Conservation (phyloP, 1,140 invertebrate genomes). For the Ridgeia piscesae region DNA sequence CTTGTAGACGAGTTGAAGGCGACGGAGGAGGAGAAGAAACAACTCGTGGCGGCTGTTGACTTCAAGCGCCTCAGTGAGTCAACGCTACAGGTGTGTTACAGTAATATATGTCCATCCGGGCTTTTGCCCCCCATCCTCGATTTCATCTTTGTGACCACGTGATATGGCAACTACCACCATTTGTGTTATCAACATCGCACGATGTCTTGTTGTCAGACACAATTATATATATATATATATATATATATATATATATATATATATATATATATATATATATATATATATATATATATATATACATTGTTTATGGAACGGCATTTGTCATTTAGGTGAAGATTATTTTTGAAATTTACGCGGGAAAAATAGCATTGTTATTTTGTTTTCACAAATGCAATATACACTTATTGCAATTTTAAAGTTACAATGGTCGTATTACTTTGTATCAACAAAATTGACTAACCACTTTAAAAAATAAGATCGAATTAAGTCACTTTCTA, state of each 20-base stretch:
- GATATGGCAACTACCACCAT: background rate
- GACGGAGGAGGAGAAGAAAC: constrained; percentile 37
- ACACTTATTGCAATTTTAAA: too few species aligned
- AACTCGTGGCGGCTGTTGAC: constrained; percentile 46
- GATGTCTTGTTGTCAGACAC: background rate
- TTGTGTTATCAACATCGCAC: too few species aligned
- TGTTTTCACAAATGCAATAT: too few species aligned
- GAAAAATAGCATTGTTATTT: background rate
- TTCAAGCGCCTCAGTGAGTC: constrained; percentile 47
- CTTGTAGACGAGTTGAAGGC: constrained; percentile 31
- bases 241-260: background rate
- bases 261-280: background rate
- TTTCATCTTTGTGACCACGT: background rate
- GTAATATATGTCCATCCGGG: background rate
- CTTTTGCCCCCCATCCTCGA: too few species aligned
- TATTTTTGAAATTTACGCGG: background rate
- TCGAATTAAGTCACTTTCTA: background rate
- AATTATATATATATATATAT: background rate
- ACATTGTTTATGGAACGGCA: background rate
- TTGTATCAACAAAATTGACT: background rate
- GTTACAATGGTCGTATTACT: too few species aligned
- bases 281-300: background rate
- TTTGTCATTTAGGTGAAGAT: background rate
- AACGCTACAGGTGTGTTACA: constrained; percentile 33
- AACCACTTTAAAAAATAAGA: background rate